Evolutionary conservation across 2,888 invertebrate species (phyloP).

Genomic region (Chymomyza procnemis): DNA sequence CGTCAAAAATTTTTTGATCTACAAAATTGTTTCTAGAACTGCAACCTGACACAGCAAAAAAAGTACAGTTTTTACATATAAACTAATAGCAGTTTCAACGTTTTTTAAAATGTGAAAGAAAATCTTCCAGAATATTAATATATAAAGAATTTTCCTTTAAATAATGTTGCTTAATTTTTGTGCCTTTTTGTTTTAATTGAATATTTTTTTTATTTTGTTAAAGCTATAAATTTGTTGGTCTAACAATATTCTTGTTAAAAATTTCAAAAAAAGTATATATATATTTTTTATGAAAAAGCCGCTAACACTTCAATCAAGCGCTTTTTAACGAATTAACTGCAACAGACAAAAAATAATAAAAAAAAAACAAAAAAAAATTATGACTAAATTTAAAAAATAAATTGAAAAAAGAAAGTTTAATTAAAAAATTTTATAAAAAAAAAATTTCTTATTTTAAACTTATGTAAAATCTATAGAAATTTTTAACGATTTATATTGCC

Average conservation of each 20-base stretch:
- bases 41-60: background rate
- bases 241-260: slow-evolving; percentile 69
- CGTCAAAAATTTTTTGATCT: background rate
- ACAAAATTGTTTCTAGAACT: background rate
- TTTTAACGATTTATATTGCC: slow-evolving; percentile 66
- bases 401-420: background rate
- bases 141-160: slow-evolving; percentile 29
- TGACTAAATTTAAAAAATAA: slow-evolving; percentile 20
- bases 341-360: no score
- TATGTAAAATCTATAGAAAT: slow-evolving; percentile 45
- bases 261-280: slow-evolving; percentile 33
- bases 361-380: no score
- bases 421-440: slow-evolving; percentile 21
- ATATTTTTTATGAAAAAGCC: background rate
- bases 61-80: background rate
- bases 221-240: slow-evolving; percentile 72
- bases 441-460: background rate
- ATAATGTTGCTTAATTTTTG: slow-evolving; percentile 29
- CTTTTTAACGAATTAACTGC: no score
- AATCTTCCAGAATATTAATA: background rate
- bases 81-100: background rate
- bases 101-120: background rate
- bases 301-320: background rate
- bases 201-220: slow-evolving; percentile 49
- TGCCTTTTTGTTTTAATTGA: slow-evolving; percentile 38